phyloP scores from a whole-genome alignment of 2,888 invertebrate genomes.

The Orthonychiurus folsomi region DNA sequence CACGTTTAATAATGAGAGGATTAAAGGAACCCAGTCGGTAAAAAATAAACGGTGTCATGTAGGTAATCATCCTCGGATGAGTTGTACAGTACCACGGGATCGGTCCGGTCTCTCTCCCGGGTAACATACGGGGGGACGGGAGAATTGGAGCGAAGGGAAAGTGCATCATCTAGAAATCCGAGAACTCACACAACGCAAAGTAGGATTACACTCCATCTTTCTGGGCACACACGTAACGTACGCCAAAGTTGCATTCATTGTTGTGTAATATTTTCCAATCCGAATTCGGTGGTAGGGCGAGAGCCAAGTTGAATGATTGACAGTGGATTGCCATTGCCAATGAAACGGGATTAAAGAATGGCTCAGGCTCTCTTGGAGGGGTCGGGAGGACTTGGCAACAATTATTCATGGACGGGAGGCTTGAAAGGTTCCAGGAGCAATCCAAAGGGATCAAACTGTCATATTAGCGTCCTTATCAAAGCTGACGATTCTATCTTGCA shows the following conservation, averaged over 20 bases:
- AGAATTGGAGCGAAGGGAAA: constrained; percentile 17
- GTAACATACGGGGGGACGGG: constrained; percentile 6
- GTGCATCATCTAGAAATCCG: constrained; percentile 3
- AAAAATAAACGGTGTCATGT: constrained; percentile 32
- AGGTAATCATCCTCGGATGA: constrained; percentile 33
- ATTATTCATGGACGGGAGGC: constrained; percentile 27
- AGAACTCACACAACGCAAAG: too few species aligned
- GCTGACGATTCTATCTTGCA: constrained; percentile 15
- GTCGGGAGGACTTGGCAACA: constrained; percentile 10
- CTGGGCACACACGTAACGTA: too few species aligned
- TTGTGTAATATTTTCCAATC: not conserved
- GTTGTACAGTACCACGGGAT: not conserved
- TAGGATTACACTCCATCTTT: too few species aligned
- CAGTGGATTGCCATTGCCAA: constrained; percentile 13
- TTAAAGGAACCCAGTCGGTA: constrained; percentile 30
- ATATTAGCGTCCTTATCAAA: constrained; percentile 31
- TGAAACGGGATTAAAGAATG: not conserved
- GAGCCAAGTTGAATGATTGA: too few species aligned
- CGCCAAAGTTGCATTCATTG: not conserved
- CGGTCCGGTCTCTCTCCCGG: too few species aligned
- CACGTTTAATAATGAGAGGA: constrained; percentile 38
- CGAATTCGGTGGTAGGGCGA: too few species aligned
- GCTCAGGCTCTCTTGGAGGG: too few species aligned
- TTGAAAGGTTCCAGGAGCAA: not conserved
- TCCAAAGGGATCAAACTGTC: constrained; percentile 31